These are phyloP conservation scores for Drosophila emarginata DNA, from an alignment of 2,888 invertebrate species.

Conservation along the genomic window DNA sequence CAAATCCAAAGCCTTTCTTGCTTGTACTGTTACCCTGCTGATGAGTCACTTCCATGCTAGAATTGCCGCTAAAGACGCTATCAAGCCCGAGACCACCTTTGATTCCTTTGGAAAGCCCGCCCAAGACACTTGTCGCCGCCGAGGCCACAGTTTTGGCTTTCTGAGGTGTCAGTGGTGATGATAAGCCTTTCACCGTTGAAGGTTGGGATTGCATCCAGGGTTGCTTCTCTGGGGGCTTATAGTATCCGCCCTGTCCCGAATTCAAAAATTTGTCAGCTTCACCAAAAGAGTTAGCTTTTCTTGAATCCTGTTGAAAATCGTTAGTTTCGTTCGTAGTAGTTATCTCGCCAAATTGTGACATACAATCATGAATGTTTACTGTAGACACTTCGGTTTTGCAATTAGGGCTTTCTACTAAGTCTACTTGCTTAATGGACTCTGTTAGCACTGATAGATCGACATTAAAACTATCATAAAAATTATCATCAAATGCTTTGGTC, in stretches of 20 bases:
- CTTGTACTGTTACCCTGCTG: conserved; percentile 22
- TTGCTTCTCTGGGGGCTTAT: conserved; percentile 48
- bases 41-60: conserved; percentile 41
- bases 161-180: conserved; percentile 40
- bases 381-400: conserved; percentile 9
- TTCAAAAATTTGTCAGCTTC: conserved; percentile 25
- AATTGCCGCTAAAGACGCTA: conserved; percentile 72
- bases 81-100: conserved; percentile 79
- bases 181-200: not conserved
- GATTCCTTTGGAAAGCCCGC: conserved; percentile 78
- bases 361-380: not conserved
- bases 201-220: not conserved
- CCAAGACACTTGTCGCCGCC: conserved; percentile 74
- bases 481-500: conserved; percentile 69
- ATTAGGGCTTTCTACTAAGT: conserved; percentile 37
- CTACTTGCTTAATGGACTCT: conserved; percentile 43
- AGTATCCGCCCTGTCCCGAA: conserved; percentile 46
- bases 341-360: not conserved
- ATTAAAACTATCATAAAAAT: conserved; percentile 76
- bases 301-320: conserved; percentile 8
- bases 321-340: not conserved
- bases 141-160: conserved; percentile 64
- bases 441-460: conserved; percentile 71
- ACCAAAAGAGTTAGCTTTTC: not conserved
- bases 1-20: conserved; percentile 73